Evolutionary conservation across 2,113 vertebrate species (phyloP).

Genomic region (Ceyx cyanopectus): DNA sequence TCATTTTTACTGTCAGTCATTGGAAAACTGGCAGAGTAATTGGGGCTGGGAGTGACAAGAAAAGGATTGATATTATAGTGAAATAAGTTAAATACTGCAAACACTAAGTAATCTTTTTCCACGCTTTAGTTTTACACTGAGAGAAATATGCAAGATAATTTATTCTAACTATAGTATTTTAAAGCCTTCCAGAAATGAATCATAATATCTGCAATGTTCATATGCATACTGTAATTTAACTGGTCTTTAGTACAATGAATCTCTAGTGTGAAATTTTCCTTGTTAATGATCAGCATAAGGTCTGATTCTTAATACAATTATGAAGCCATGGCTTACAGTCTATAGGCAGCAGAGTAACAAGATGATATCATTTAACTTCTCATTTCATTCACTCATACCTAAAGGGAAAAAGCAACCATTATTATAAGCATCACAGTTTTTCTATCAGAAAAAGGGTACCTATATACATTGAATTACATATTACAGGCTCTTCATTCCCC

Average conservation of each 20-base stretch:
- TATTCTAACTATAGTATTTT: neutral
- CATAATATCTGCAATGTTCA: conserved; percentile 32
- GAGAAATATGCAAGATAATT: conserved; percentile 18
- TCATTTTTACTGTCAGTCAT: neutral
- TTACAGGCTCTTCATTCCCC: neutral
- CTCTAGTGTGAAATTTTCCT: conserved; percentile 62
- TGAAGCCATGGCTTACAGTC: conserved; percentile 29
- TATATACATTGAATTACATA: neutral
- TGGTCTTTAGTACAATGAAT: conserved; percentile 66
- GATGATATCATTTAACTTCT: conserved; percentile 24
- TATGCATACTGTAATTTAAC: conserved; percentile 32
- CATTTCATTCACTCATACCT: conserved; percentile 1
- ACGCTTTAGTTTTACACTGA: neutral
- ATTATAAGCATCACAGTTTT: conserved; percentile 1
- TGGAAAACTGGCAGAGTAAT: conserved; percentile 9
- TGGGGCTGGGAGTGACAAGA: neutral
- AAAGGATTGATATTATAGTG: neutral
- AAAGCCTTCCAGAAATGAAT: conserved; percentile 44
- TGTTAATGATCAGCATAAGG: conserved; percentile 66
- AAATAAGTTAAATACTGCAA: neutral
- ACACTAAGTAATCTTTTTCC: neutral
- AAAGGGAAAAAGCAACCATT: conserved; percentile 9
- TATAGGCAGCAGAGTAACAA: neutral
- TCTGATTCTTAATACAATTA: conserved; percentile 58
- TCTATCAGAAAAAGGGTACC: neutral